Evolutionary conservation across 2,797 vertebrate genomes (phyloP).

Genomic region (Microctenopoma stevenorrisi): DNA sequence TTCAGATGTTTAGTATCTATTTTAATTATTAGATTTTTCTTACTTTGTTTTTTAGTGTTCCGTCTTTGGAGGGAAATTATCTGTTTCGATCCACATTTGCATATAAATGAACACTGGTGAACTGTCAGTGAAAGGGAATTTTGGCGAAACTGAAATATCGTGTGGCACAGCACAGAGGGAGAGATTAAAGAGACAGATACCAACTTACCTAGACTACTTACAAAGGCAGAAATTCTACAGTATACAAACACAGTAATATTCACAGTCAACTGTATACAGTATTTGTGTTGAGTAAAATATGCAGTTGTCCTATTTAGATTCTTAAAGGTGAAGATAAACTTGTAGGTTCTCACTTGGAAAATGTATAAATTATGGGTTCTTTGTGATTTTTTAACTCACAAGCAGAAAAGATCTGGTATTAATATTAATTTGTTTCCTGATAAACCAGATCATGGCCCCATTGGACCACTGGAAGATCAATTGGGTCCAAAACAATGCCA

Average conservation of each 20-base stretch:
- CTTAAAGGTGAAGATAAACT: slow-evolving; percentile 3
- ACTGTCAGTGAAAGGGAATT: slow-evolving; percentile 55
- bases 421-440: slow-evolving; percentile 2
- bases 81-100: slow-evolving; percentile 67
- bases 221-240: slow-evolving; percentile 6
- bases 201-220: slow-evolving; percentile 11
- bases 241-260: not conserved
- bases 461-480: not conserved
- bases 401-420: not conserved
- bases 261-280: not conserved
- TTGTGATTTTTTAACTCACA: not conserved
- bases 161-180: slow-evolving; percentile 38
- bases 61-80: slow-evolving; percentile 60
- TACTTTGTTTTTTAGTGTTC: slow-evolving; percentile 4
- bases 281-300: not conserved
- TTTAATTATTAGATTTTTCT: too few species aligned
- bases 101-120: slow-evolving; percentile 72
- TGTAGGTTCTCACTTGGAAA: not conserved
- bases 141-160: slow-evolving; percentile 46
- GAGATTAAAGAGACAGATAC: slow-evolving; percentile 47
- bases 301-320: not conserved
- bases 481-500: not conserved
- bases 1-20: too few species aligned
- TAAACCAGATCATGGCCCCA: not conserved
- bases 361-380: not conserved